Conservation (phyloP, 2,888 invertebrate genomes). For the Caradrina clavipalpis region DNA sequence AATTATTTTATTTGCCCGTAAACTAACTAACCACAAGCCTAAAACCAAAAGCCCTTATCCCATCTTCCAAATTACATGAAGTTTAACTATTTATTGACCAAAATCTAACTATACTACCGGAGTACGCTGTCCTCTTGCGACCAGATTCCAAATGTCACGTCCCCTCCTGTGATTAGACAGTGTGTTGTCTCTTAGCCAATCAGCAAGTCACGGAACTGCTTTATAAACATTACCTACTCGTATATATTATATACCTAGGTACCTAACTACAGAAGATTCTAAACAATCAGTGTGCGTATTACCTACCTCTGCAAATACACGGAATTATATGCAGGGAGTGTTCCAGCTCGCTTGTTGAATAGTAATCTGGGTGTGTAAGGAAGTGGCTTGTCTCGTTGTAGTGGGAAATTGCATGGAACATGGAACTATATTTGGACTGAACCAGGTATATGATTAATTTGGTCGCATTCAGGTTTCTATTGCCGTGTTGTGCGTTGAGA, state of each 20-base stretch:
- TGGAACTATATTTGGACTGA: slow-evolving; percentile 14
- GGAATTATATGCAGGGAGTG: slow-evolving; percentile 68
- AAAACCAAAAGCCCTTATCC: no score
- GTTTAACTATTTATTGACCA: no score
- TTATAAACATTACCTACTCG: slow-evolving; percentile 5
- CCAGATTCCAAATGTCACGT: neutral
- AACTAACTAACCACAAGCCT: no score
- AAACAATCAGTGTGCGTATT: slow-evolving; percentile 70
- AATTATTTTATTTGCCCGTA: no score
- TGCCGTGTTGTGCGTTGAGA: neutral
- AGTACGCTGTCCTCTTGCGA: no score
- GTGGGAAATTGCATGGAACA: slow-evolving; percentile 30
- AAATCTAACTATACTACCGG: no score
- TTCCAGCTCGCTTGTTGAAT: slow-evolving; percentile 66
- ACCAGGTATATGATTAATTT: slow-evolving; percentile 27
- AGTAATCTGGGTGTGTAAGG: slow-evolving; percentile 60
- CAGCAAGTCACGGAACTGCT: slow-evolving; percentile 21
- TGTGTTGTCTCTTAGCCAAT: slow-evolving; percentile 6
- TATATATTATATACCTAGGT: slow-evolving; percentile 10
- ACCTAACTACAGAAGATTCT: slow-evolving; percentile 46
- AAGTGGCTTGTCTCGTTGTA: slow-evolving; percentile 23
- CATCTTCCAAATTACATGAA: no score
- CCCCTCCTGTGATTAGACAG: neutral
- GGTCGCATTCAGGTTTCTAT: slow-evolving; percentile 4
- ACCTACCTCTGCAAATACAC: slow-evolving; percentile 69